These are phyloP conservation scores for Saccostrea cuccullata DNA, from an alignment of 1,140 invertebrate species.

Conservation along the genomic window DNA sequence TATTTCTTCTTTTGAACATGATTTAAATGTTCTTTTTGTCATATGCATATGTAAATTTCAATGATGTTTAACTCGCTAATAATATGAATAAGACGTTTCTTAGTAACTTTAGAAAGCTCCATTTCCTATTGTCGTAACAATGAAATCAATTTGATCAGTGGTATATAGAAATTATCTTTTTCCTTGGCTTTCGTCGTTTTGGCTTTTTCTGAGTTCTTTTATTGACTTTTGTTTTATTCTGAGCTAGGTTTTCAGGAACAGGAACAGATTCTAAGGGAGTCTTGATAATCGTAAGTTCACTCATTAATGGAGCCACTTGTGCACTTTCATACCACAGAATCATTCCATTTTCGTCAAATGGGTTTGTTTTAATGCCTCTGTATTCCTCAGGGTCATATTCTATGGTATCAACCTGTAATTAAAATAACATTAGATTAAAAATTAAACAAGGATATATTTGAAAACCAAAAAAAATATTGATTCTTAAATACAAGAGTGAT, in stretches of 20 bases:
- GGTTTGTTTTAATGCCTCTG: constrained; percentile 9
- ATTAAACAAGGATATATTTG: not conserved
- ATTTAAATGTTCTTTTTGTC: too few species aligned
- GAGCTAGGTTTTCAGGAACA: not conserved
- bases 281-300: not conserved
- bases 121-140: too few species aligned
- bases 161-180: not conserved
- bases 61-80: too few species aligned
- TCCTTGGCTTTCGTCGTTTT: not conserved
- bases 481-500: not conserved
- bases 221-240: not conserved
- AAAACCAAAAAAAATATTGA: not conserved
- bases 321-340: constrained; percentile 7
- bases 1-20: too few species aligned
- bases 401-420: not conserved
- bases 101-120: too few species aligned
- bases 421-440: not conserved
- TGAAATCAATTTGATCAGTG: not conserved
- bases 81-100: too few species aligned
- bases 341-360: constrained; percentile 16
- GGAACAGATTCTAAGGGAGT: not conserved
- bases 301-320: not conserved
- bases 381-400: constrained; percentile 12
- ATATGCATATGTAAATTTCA: too few species aligned
- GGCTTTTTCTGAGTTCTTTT: not conserved